Evolutionary conservation across 2,888 invertebrate genomes (phyloP), one percentile per base, ranked within the genome.

Genomic region (Diaphora mendica): DNA sequence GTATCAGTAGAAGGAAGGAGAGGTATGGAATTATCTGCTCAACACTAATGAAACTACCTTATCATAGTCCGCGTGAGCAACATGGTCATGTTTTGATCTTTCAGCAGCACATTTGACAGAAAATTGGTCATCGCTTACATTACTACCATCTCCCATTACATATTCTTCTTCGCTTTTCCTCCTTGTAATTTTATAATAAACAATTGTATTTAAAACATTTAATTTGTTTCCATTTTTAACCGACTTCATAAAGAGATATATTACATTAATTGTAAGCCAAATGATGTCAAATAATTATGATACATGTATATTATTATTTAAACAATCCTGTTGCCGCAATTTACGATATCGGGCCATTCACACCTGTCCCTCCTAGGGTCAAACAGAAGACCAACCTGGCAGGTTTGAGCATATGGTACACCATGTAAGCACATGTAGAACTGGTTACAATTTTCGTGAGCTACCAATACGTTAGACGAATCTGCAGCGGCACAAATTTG

Each of bases 261-360:
- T 3, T 55, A 23, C 51, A 55, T 9, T 23, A 7, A 55, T 55
- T n/a, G 23, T 55, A n/a, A 55, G n/a, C n/a, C 51, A 55, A 55
- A 55, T 9, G 23, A n/a, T 23, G 23, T n/a, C n/a, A 55, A 11
- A 23, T n/a, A 20, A 51, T 35, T 23, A 51, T 51, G 17, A 20
- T 23, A 23, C 2, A 55, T 11, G 0, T 2, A n/a, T n/a, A 55
- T 55, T 55, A 23, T 55, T n/a, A 55, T n/a, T 55, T 55, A 55
- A 9, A 55, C 51, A 55, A n/a, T n/a, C 9, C 51, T 8, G n/a
- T 55, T 55, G 9, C 87, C 88, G 42, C 91, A 91, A 1, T 87
- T 75, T 1, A 91, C 90, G 4, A 86, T 88, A 4, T 85, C 66
- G 3, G 89, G 85, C 91, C 89, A 91, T 67, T 91, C 91, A 66